phyloP scores from a whole-genome alignment of 2,888 invertebrate species.

The Xylota sylvarum region DNA sequence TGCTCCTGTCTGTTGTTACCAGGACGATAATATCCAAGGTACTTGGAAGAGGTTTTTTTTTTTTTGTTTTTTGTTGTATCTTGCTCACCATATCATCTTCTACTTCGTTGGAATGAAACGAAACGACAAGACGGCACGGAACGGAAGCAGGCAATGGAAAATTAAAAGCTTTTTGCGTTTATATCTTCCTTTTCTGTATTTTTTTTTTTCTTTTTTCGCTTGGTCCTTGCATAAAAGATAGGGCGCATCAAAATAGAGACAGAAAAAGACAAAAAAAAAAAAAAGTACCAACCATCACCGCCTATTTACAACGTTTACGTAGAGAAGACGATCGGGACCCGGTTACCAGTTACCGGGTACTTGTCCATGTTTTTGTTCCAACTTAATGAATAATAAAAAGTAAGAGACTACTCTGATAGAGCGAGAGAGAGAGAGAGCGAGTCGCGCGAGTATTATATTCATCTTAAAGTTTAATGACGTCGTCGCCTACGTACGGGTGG shows the following conservation, averaged over 20 bases:
- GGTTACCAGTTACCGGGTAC: constrained; percentile 68
- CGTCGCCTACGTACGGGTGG: constrained; percentile 26
- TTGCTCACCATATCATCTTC: constrained; percentile 34
- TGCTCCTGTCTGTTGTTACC: constrained; percentile 39
- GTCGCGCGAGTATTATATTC: constrained; percentile 55
- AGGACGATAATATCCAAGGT: constrained; percentile 72
- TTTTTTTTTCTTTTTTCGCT: constrained; percentile 7
- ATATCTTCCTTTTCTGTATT: constrained; percentile 4
- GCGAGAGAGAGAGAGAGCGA: constrained; percentile 4
- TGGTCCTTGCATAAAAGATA: constrained; percentile 51
- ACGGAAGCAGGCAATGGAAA: constrained; percentile 74
- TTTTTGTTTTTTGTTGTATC: constrained; percentile 8
- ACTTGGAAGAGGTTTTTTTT: constrained; percentile 24
- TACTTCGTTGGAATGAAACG: constrained; percentile 37
- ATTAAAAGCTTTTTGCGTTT: constrained; percentile 75
- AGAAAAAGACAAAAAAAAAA: background rate
- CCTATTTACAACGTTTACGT: constrained; percentile 62
- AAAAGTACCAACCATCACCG: constrained; percentile 30
- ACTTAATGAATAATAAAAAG: constrained; percentile 76
- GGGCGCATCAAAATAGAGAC: constrained; percentile 49
- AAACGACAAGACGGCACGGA: constrained; percentile 64
- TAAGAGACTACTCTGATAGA: constrained; percentile 46
- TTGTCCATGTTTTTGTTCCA: constrained; percentile 75
- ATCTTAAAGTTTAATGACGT: constrained; percentile 74
- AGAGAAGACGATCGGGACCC: constrained; percentile 36